Conservation (phyloP, 92 coral and sea anemone genomes). For the Pocillopora grandis region DNA sequence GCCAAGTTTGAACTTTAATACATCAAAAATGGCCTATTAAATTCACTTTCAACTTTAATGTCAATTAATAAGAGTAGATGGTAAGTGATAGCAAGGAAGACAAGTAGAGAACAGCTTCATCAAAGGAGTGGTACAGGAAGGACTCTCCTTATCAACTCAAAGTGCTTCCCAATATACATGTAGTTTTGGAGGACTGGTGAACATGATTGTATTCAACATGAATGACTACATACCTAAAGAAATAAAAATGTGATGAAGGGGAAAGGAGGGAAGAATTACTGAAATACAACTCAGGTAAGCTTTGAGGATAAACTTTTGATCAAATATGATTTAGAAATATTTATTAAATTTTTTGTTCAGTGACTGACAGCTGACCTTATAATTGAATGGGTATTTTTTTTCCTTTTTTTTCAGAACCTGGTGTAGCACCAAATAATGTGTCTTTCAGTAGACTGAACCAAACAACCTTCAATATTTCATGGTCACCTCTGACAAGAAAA, state of each 20-base stretch:
- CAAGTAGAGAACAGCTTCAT: too few relatives aligned
- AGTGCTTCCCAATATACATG: not conserved
- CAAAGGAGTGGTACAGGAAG: too few relatives aligned
- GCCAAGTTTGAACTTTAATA: too few relatives aligned
- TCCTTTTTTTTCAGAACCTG: not conserved
- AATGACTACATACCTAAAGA: not conserved
- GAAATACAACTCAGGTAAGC: too few relatives aligned
- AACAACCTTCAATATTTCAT: constrained; percentile 27
- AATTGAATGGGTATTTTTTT: not conserved
- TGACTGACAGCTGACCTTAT: not conserved
- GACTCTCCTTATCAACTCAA: not conserved
- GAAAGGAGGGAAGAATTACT: too few relatives aligned
- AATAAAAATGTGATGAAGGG: not conserved
- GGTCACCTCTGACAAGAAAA: constrained; percentile 13
- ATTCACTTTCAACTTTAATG: not conserved
- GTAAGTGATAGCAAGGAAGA: too few relatives aligned
- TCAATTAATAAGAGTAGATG: too few relatives aligned
- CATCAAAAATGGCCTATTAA: too few relatives aligned
- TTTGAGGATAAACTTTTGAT: too few relatives aligned
- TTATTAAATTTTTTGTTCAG: not conserved
- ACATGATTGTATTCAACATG: not conserved
- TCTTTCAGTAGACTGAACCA: not conserved
- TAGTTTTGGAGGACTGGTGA: not conserved
- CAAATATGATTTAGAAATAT: too few relatives aligned
- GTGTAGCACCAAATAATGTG: constrained; percentile 17